A percentile compares a stretch with the other conserved stretches of the same genome.
Conservation (phyloP, 2,888 invertebrate genomes). For the Idaea aversata region DNA sequence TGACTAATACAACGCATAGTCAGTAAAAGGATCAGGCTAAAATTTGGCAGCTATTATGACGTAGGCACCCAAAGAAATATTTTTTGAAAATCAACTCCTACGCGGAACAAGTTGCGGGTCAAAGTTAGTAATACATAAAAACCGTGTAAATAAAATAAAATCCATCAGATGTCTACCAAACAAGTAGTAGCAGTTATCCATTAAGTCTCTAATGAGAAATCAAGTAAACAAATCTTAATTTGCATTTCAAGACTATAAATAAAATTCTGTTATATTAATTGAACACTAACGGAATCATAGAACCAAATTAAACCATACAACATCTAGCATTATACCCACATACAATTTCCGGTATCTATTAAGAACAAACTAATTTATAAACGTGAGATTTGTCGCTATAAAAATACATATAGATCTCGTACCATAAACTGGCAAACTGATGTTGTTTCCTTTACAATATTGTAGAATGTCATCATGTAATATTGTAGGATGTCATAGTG, state of each 20-base stretch:
- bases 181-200: not conserved
- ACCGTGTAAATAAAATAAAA: too few species aligned
- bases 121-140: too few species aligned
- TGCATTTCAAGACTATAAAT: not conserved
- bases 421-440: not conserved
- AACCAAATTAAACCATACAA: not conserved
- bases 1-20: too few species aligned
- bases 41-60: too few species aligned
- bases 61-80: too few species aligned
- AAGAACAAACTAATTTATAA: not conserved
- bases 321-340: not conserved
- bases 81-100: too few species aligned
- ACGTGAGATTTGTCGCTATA: slow-evolving; percentile 1
- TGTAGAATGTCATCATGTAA: not conserved
- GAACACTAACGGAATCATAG: not conserved
- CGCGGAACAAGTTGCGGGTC: too few species aligned
- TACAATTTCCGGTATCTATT: not conserved
- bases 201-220: not conserved
- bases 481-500: not conserved
- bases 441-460: not conserved
- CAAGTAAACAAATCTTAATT: not conserved
- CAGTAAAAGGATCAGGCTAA: too few species aligned
- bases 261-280: not conserved
- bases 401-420: not conserved
- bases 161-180: not conserved